Percentiles rank a stretch among this genome's conserved stretches.
phyloP scores from a whole-genome alignment of 2,113 vertebrate species.

The Percina caprodes region DNA sequence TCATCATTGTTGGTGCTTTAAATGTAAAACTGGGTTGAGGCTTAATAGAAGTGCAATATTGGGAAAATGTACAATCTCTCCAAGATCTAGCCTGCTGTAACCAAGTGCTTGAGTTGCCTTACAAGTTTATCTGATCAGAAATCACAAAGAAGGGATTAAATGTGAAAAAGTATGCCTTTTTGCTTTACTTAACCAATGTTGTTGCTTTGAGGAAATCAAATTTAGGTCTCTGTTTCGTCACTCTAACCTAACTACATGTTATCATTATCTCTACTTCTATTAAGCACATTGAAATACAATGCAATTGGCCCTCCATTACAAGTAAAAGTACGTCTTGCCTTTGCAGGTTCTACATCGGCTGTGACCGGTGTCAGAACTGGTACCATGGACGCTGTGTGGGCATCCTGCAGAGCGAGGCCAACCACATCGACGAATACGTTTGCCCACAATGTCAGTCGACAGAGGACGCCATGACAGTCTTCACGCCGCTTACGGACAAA shows the following conservation, averaged over 20 bases:
- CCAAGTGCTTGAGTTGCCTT: background rate
- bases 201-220: background rate
- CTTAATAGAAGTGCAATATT: no score
- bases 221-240: background rate
- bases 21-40: no score
- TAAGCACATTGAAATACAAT: background rate
- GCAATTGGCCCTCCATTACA: background rate
- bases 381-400: slow-evolving; percentile 98
- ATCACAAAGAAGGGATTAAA: background rate
- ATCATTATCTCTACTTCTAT: background rate
- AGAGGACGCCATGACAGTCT: slow-evolving; percentile 99
- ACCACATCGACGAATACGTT: slow-evolving; percentile 97
- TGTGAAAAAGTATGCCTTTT: background rate
- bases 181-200: background rate
- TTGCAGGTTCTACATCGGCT: slow-evolving; percentile 97
- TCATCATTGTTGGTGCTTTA: background rate
- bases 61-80: no score
- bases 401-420: slow-evolving; percentile 98
- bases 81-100: background rate
- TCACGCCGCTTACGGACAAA: slow-evolving; percentile 96
- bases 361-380: slow-evolving; percentile 99
- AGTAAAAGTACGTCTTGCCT: background rate
- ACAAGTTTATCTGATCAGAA: background rate
- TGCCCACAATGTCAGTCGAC: slow-evolving; percentile 99
- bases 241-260: background rate